Percentiles rank a stretch among this genome's conserved stretches.
Conservation (phyloP, 2,888 invertebrate species). For the Athalia circularis region DNA sequence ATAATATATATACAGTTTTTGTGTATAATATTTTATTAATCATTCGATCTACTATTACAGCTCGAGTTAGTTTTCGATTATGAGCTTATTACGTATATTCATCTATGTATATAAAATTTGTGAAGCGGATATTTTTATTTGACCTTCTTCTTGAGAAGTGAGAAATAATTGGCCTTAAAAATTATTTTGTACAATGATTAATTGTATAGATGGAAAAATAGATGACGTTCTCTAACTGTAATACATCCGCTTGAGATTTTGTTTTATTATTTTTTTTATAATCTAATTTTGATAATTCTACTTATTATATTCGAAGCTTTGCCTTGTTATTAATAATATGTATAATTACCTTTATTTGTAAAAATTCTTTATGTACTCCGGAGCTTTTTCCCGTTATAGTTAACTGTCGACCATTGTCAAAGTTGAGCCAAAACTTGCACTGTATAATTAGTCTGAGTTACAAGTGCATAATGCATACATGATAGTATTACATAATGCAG, state of each 20-base stretch:
- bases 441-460: too few relatives aligned
- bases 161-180: not conserved
- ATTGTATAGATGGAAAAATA: not conserved
- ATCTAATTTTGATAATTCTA: conserved; percentile 8
- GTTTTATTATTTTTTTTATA: conserved; percentile 3
- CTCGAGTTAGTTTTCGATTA: too few relatives aligned
- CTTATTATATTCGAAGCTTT: not conserved
- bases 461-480: too few relatives aligned
- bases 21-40: too few relatives aligned
- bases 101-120: too few relatives aligned
- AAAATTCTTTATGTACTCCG: not conserved
- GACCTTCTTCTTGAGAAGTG: not conserved
- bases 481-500: too few relatives aligned
- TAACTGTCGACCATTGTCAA: not conserved
- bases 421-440: not conserved
- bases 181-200: not conserved
- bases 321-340: conserved; percentile 4
- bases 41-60: too few relatives aligned
- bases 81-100: too few relatives aligned
- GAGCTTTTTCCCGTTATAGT: too few relatives aligned
- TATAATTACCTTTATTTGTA: conserved; percentile 1
- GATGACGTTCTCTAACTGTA: conserved; percentile 19
- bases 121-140: too few relatives aligned
- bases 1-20: too few relatives aligned
- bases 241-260: conserved; percentile 11